Evolutionary conservation across 2,113 vertebrate genomes (phyloP), one percentile per base, ranked within the genome.

Genomic region (Tupaia chinensis): DNA sequence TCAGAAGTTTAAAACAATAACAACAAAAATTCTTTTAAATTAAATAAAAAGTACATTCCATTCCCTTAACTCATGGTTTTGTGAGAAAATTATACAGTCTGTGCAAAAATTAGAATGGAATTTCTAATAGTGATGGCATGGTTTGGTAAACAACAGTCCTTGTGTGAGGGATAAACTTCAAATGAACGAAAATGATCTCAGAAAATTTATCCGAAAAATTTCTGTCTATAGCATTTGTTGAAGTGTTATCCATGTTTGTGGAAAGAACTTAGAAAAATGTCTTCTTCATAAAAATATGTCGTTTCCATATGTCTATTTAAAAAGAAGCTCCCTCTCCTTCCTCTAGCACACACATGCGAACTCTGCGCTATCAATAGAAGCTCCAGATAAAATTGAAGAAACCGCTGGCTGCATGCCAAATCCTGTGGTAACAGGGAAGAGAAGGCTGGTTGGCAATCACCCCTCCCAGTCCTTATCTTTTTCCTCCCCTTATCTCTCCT

Each of bases 161-260:
- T 77, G 69, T 93, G 74, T 66, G 63, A 79, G 84, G 85, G 82
- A 91, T 95, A 94, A 91, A n/a, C 79, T 91, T 79, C 84, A 77
- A 15, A 88, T 74, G 97, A 97, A 95, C 95, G 44, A 54, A 97
- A 84, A 89, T 76, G 0, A 0, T 82, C 73, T 86, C 86, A 95
- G 91, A 97, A 91, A 92, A 96, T 83, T 86, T 72, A 93, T 94
- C 92, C 81, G 69, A 82, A 97, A 97, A 90, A 84, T 76, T 73
- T 96, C 69, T 3, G 7, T 72, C 70, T 87, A 79, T 61, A 63
- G 34, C 77, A 91, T 66, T 93, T 89, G 91, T 89, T 96, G 70
- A 95, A 89, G n/a, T 74, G 20, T 54, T 82, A 27, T 84, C n/a
- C 54, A 68, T 70, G 91, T 89, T 95, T 93, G 44, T 66, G 81